These are phyloP conservation scores for Dicranocentrus wangi DNA, from an alignment of 2,888 invertebrate genomes.

Conservation along the genomic window DNA sequence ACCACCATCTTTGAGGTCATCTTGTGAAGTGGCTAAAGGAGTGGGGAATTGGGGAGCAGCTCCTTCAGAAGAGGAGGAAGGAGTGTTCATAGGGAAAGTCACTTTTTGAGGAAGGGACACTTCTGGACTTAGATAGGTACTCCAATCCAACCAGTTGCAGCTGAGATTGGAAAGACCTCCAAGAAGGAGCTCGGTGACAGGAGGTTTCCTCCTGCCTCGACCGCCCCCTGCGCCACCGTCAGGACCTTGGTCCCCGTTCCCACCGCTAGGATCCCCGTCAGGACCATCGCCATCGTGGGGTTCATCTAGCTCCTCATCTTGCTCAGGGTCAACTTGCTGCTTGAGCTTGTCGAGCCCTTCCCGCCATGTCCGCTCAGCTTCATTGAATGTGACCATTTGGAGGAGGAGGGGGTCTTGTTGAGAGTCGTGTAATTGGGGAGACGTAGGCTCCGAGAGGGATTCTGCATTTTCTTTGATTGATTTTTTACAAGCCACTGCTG, in stretches of 20 bases:
- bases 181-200: conserved; percentile 68
- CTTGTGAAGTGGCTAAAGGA: background rate
- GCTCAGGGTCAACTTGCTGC: conserved; percentile 17
- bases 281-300: conserved; percentile 35
- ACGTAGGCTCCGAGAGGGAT: conserved; percentile 15
- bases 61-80: conserved; percentile 11
- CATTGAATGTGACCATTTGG: conserved; percentile 60
- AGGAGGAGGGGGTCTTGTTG: conserved; percentile 61
- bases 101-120: conserved; percentile 50
- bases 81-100: conserved; percentile 42
- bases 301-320: conserved; percentile 26
- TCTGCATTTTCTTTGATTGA: background rate
- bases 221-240: conserved; percentile 55
- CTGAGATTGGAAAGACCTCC: conserved; percentile 63
- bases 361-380: conserved; percentile 59
- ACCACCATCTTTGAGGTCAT: background rate
- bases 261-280: conserved; percentile 14
- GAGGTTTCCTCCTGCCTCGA: conserved; percentile 42
- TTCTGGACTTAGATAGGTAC: conserved; percentile 65
- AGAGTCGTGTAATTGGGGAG: conserved; percentile 43
- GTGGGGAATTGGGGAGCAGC: conserved; percentile 10
- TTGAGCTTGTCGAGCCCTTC: conserved; percentile 58
- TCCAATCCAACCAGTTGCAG: conserved; percentile 69
- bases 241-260: conserved; percentile 36
- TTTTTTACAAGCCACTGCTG: conserved; percentile 1